Base-by-base conservation (phyloP, 2,113 vertebrate genomes). In the Sciurus niger region DNA sequence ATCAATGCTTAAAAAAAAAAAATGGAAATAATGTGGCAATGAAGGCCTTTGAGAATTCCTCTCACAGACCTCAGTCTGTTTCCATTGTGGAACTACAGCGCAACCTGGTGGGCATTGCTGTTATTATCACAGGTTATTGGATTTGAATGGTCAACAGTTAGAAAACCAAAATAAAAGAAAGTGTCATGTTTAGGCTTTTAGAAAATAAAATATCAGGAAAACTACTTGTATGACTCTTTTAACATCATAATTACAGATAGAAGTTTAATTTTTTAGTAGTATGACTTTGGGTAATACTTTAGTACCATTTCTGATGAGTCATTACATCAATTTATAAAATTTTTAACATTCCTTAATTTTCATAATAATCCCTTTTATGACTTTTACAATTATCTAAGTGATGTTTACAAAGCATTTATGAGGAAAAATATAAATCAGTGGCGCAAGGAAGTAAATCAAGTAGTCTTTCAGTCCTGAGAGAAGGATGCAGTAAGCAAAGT, bases 1-100 rank as follows among this genome's bases (percentile, higher is more conserved):
- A 30, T 74, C 53, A 84, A 65, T 58, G 24, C 89, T 96, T 40
- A 30, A 79, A 48, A 70, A 88, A 32, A n/a, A 92, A 25, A 48
- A 63, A 25, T 3, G 46, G 25, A 18, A 77, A 30, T 5, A 48
- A 77, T 88, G 51, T 4, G 2, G 80, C 90, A 68, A 94, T 74
- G 16, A 78, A 87, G 24, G 77, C 32, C 73, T n/a, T 40, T 22
- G 1, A 87, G 22, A 95, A 90, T 63, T 46, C 46, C 37, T 82
- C 28, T 60, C 63, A 2, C 67, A 12, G 82, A 43, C 32, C 74
- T 16, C 3, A 18, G 16, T 7, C 60, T 60, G 60, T 55, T 0
- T 96, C 92, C 96, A 97, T 72, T 98, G 96, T 96, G 98, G 98
- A 97, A 87, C 94, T 0, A 97, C 90, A 99, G 98, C 97, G 96